These are phyloP conservation scores for Oscheius sp. DNA, from an alignment of 2,888 invertebrate species.

Conservation along the genomic window DNA sequence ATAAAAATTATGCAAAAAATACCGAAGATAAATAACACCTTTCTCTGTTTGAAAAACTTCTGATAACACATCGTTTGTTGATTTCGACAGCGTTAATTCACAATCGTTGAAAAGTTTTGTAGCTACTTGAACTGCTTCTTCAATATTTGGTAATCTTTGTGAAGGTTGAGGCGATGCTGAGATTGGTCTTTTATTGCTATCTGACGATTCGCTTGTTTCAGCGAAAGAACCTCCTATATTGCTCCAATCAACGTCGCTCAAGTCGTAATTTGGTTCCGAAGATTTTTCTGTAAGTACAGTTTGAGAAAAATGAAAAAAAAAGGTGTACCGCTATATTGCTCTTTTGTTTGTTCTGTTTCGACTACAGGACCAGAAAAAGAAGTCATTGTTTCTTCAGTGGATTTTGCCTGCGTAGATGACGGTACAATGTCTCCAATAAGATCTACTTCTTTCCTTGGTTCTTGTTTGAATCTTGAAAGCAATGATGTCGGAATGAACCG, in stretches of 20 bases:
- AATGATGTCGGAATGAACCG: slow-evolving; percentile 46
- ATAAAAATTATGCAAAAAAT: not conserved
- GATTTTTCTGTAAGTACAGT: slow-evolving; percentile 3
- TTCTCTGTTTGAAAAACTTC: slow-evolving; percentile 52
- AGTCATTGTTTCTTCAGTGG: slow-evolving; percentile 2
- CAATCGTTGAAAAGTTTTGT: slow-evolving; percentile 36
- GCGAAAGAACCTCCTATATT: slow-evolving; percentile 3
- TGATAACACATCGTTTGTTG: slow-evolving; percentile 31
- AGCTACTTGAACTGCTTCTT: slow-evolving; percentile 39
- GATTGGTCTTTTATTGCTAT: not conserved
- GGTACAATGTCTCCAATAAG: slow-evolving; percentile 31
- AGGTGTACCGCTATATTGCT: no score
- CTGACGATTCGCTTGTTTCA: not conserved
- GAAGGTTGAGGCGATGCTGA: not conserved
- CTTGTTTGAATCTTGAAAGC: slow-evolving; percentile 34
- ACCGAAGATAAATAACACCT: slow-evolving; percentile 42
- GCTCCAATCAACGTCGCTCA: slow-evolving; percentile 24
- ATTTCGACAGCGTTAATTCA: slow-evolving; percentile 34
- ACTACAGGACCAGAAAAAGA: no score
- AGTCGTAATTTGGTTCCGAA: slow-evolving; percentile 16
- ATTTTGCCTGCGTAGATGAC: slow-evolving; percentile 13
- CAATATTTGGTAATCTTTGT: slow-evolving; percentile 27
- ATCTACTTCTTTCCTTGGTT: slow-evolving; percentile 40
- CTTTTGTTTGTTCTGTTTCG: no score
- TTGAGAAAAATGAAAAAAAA: no score